Evolutionary conservation across 1,140 invertebrate genomes (phyloP), one percentile per base, ranked within the genome.

Genomic region (Stegodyphus dumicola): DNA sequence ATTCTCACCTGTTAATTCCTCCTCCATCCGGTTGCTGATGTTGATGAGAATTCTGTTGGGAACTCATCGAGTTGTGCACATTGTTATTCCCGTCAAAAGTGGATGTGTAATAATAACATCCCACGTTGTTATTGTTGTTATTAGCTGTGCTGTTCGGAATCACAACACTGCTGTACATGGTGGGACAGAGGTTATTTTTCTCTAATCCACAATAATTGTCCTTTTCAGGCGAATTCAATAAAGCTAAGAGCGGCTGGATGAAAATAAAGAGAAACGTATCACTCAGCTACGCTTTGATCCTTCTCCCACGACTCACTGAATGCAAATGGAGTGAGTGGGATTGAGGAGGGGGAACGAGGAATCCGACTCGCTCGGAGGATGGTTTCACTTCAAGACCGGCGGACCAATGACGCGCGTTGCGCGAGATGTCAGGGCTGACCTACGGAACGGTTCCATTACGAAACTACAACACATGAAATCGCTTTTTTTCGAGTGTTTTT

Each of bases 41-140:
- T 15, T 78, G 60, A 17, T 73, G 69, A 73, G 67, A 33, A 51
- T 69, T 71, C n/a, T 52, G 69, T 64, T 60, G 53, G 10, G 71
- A 54, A 15, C 64, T 69, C 71, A 73, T 81, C 15, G 71, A 73
- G 66, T 73, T 81, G 49, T 65, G 54, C 71, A 73, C 70, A 73
- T 73, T 69, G 2, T 67, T 64, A 13, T 81, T 65, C 53, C 56
- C 56, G 56, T 60, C 56, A 2, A 33, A 33, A 33, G 33, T 33
- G 66, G 33, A 73, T 81, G 33, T 73, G 33, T 81, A 81, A 15
- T 81, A 81, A 73, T 81, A 81, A 73, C 69, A 81, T 81, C 78
- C 78, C 48, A 64, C 65, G 53, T 33, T 33, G 33, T 33, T 33
- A 33, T 33, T 33, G 33, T 33, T 33, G 33, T 33, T 33, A 33